These are phyloP conservation scores for Gallirallus australis DNA, from an alignment of 2,797 vertebrate species.

Conservation along the genomic window DNA sequence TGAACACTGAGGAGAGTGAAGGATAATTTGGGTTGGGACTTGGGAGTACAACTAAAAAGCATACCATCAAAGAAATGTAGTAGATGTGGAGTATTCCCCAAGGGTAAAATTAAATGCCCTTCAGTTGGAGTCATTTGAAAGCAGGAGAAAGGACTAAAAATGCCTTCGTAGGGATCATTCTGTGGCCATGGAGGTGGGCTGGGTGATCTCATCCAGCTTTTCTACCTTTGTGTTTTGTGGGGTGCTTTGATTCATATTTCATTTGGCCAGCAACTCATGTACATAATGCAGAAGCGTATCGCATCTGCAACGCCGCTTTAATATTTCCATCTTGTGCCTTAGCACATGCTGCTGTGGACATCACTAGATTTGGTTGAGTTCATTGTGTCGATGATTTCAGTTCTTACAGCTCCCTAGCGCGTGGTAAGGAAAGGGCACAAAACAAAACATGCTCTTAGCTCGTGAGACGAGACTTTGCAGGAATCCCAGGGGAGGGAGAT, in stretches of 20 bases:
- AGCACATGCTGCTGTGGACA: neutral
- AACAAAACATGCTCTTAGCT: neutral
- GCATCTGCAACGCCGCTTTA: neutral
- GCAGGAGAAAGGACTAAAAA: neutral
- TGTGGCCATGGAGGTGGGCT: neutral
- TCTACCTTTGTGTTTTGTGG: neutral
- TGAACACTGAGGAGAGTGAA: slow-evolving; percentile 67
- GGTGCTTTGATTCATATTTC: neutral
- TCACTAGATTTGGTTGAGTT: neutral
- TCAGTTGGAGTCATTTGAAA: neutral
- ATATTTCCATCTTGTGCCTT: neutral
- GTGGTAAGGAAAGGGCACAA: neutral
- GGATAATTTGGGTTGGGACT: slow-evolving; percentile 64
- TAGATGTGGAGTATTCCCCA: neutral
- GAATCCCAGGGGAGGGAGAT: neutral
- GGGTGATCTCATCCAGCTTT: neutral
- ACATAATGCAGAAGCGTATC: rapidly evolving
- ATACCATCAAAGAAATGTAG: slow-evolving; percentile 6
- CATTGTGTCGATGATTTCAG: neutral
- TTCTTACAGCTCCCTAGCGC: neutral
- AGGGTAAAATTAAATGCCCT: slow-evolving; percentile 1
- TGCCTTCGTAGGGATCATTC: neutral
- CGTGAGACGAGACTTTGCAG: neutral
- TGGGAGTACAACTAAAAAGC: slow-evolving; percentile 37
- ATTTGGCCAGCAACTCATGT: neutral